Conservation (phyloP, 2,113 vertebrate species). For the Tragelaphus imberbis region DNA sequence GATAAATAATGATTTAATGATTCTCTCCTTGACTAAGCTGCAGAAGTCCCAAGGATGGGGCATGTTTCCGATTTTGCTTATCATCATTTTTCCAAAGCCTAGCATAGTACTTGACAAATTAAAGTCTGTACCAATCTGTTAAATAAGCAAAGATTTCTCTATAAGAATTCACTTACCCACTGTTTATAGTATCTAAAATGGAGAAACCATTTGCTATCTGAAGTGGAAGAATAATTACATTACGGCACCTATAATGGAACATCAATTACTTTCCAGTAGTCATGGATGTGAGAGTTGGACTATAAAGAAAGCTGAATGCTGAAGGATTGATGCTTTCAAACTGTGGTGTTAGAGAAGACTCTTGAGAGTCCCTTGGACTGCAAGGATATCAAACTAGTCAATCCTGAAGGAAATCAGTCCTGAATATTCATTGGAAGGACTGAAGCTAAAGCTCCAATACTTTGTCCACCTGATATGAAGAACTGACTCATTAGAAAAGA, state of each 20-base stretch:
- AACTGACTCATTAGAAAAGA: neutral
- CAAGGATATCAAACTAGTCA: neutral
- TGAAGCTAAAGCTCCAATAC: neutral
- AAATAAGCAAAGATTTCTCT: neutral
- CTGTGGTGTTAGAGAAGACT: neutral
- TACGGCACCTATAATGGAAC: neutral
- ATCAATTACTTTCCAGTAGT: neutral
- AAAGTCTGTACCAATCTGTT: neutral
- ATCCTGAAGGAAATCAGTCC: neutral
- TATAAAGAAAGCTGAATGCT: neutral
- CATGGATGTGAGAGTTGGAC: neutral
- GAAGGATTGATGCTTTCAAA: neutral
- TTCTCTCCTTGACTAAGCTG: neutral
- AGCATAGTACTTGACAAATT: neutral
- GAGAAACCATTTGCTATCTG: neutral
- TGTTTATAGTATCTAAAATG: neutral
- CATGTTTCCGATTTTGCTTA: neutral
- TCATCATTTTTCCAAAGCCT: neutral
- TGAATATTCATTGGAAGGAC: neutral
- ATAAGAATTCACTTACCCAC: neutral
- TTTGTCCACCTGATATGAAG: neutral
- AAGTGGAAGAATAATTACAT: neutral
- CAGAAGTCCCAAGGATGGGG: neutral
- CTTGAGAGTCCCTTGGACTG: neutral
- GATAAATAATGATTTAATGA: neutral